phyloP scores from a whole-genome alignment of 2,888 invertebrate species.

The Cryptops parisi region DNA sequence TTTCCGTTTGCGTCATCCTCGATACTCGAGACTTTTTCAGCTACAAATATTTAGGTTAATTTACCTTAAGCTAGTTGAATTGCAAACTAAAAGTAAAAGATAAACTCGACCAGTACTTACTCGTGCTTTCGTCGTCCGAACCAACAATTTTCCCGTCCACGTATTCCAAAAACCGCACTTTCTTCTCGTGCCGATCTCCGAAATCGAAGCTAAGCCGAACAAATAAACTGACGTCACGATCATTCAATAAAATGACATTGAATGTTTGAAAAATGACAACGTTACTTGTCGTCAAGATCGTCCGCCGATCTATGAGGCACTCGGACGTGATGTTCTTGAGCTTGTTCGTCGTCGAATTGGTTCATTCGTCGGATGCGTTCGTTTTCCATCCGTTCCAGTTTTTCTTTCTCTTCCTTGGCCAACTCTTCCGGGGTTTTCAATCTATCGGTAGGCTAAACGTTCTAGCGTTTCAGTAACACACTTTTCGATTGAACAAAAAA shows the following conservation, averaged over 20 bases:
- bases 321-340: background rate
- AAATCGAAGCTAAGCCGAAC: conserved; percentile 44
- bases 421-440: conserved; percentile 70
- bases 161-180: background rate
- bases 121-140: no score
- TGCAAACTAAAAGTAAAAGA: no score
- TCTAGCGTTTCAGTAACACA: no score
- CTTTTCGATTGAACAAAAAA: background rate
- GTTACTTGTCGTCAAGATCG: conserved; percentile 63
- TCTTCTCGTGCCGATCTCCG: conserved; percentile 22
- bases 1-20: conserved; percentile 23
- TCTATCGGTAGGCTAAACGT: conserved; percentile 65
- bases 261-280: no score
- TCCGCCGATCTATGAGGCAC: conserved; percentile 65
- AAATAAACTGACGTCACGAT: no score
- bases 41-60: no score
- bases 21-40: no score
- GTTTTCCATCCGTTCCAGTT: conserved; percentile 58
- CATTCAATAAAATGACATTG: no score
- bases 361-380: conserved; percentile 66
- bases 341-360: conserved; percentile 30
- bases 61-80: no score
- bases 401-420: conserved; percentile 60
- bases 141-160: conserved; percentile 9
- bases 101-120: no score